Evolutionary conservation across 2,888 invertebrate genomes (phyloP), one percentile per base, ranked within the genome.

Genomic region (Hartigia nigra): DNA sequence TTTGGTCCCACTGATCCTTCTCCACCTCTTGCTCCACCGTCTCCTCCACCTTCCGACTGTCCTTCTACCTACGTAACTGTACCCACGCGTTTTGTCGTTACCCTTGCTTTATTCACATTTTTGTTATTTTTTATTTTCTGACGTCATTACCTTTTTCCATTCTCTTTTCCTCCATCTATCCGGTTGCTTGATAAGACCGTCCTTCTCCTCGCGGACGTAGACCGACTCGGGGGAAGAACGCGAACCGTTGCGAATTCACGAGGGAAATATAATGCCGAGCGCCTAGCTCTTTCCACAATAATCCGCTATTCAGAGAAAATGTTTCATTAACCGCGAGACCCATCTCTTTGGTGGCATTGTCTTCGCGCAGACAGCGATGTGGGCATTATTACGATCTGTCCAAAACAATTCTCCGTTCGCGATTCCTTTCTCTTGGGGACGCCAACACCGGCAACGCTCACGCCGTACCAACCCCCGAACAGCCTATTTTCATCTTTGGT

Each of bases 331-430:
- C 74, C 75, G 69, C 55, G 77, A 72, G 72, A 76, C 55, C 55
- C 55, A 55, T 55, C 55, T 55, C 55, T 23, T 55, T 23, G 55
- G 55, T 55, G 23, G 55, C 72, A 77, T 81, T 81, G 76, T 81
- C 69, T 81, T 82, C 81, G 77, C 77, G 32, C 72, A 34, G 69
- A 78, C 81, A 82, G 77, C 35, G 76, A 69, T 76, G 37, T 31
- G 39, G 14, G 76, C 74, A 77, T 78, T 82, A 78, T 81, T 81
- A 77, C 70, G 76, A 82, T 79, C 82, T 81, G 81, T 82, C 82
- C 78, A 78, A 79, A 81, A 82, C 82, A 81, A 78, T 79, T 77
- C 78, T 74, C 55, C 69, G 69, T 31, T 12, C 14, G 55, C 31
- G 75, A 32, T 55, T 55, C 55, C 23, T 55, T 55, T 55, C 55